A percentile compares a stretch with the other conserved stretches of the same genome.
phyloP scores from a whole-genome alignment of 2,113 vertebrate species.

The Trematocara stigmaticum region DNA sequence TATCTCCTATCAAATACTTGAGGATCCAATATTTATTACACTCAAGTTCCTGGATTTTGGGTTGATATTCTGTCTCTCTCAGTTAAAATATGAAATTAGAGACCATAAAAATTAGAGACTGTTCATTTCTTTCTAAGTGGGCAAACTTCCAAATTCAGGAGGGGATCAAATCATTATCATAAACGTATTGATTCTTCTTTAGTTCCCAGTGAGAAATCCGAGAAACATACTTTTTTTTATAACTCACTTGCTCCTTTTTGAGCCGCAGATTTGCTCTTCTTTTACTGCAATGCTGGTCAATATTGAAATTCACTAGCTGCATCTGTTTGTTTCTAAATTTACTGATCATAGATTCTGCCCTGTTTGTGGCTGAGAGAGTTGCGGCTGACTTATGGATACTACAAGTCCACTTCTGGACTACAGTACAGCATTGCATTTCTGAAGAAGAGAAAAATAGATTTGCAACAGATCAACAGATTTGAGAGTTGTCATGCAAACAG shows the following conservation, averaged over 20 bases:
- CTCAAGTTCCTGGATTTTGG: neutral
- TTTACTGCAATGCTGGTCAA: neutral
- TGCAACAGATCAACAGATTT: neutral
- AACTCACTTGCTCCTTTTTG: neutral
- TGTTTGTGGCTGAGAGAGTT: neutral
- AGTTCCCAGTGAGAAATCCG: fast-evolving
- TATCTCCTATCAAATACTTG: neutral
- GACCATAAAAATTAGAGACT: neutral
- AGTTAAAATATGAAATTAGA: neutral
- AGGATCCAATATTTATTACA: neutral
- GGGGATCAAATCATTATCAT: neutral
- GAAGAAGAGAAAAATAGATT: neutral
- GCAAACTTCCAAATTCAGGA: neutral
- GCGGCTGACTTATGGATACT: neutral
- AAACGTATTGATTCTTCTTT: neutral
- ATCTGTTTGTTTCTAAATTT: neutral
- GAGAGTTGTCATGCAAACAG: neutral
- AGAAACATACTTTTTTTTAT: fast-evolving
- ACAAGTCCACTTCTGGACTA: neutral
- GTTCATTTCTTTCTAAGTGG: neutral
- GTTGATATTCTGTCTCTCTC: neutral
- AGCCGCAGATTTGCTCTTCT: fast-evolving
- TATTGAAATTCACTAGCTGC: neutral
- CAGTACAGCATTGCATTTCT: neutral
- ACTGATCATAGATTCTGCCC: neutral